These are phyloP conservation scores for Beris chalybata DNA, from an alignment of 2,888 invertebrate species.

Conservation along the genomic window DNA sequence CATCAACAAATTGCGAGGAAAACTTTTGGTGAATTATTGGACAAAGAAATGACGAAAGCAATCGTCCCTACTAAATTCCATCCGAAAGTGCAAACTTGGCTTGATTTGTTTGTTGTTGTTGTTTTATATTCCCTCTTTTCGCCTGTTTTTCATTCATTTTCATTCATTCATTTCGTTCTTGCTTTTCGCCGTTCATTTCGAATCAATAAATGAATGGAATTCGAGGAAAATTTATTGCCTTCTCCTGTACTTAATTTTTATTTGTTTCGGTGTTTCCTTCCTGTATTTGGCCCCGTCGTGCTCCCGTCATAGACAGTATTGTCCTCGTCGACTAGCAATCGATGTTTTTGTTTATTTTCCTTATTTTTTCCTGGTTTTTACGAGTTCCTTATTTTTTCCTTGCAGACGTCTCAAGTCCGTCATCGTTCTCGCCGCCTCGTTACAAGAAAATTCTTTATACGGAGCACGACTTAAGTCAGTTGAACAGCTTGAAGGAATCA, in stretches of 20 bases:
- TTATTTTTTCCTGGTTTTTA: constrained; percentile 1
- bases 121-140: neutral
- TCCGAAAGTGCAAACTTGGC: constrained; percentile 5
- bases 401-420: too few species aligned
- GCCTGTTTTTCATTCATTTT: constrained; percentile 7
- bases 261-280: neutral
- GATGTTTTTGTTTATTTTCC: constrained; percentile 25
- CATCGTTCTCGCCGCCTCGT: too few species aligned
- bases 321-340: neutral
- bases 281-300: too few species aligned
- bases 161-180: constrained; percentile 12
- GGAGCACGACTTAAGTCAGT: constrained; percentile 3
- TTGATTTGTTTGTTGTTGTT: neutral
- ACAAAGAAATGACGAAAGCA: neutral
- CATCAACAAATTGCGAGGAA: neutral
- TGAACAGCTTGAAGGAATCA: constrained; percentile 7
- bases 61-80: neutral
- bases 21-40: too few species aligned
- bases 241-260: constrained; percentile 1
- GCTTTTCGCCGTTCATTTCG: constrained; percentile 10
- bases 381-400: constrained; percentile 11
- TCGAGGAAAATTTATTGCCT: constrained; percentile 10
- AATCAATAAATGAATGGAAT: constrained; percentile 7
- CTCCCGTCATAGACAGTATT: too few species aligned
- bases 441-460: too few species aligned